Base-by-base conservation (phyloP, 2,888 invertebrate species). In the Chymomyza procnemis region DNA sequence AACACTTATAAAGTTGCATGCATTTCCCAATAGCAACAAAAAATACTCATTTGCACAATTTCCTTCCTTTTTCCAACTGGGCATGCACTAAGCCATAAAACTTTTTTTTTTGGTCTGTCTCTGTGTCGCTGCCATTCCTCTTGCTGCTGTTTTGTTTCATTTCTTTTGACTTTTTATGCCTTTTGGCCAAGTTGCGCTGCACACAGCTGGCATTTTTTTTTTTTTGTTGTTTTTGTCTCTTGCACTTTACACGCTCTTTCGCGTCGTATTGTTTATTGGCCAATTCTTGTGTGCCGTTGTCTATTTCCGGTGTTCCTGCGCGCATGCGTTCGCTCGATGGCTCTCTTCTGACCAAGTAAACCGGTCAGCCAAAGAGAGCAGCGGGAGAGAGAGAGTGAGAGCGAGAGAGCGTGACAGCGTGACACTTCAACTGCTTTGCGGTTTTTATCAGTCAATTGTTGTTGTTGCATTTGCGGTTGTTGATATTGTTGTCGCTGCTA, bases 241-340 rank as follows among this genome's bases (percentile, higher is more conserved):
- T 73, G 74, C 74, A 76, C 65, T 61, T 70, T 78, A 66, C 58
- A 60, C 61, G 50, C 67, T 76, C 70, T 56, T 79, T 76, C 76
- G 71, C 71, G 66, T 66, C 64, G 63, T 68, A 54, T 41, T 47
- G 46, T 18, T 52, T n/a, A n/a, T n/a, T n/a, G n/a, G 52, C 18
- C 47, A 14, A 47, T 60, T 48, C 22, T 22, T 22, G 26, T 16
- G 52, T 54, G n/a, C n/a, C 50, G 55, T 48, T 55, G 67, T 56
- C 66, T 72, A 74, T 79, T 85, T 83, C 83, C 83, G 87, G 87
- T 74, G 72, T 65, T 68, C 69, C 73, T 18, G 41, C 70, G 74
- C 82, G 85, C 73, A 77, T 73, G 80, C 73, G 56, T 65, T 73
- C 66, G 73, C 26, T 58, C 22, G 16, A 56, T n/a, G n/a, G 52